Evolutionary conservation across 1,140 invertebrate genomes (phyloP).

Genomic region (Plutomurus gul): DNA sequence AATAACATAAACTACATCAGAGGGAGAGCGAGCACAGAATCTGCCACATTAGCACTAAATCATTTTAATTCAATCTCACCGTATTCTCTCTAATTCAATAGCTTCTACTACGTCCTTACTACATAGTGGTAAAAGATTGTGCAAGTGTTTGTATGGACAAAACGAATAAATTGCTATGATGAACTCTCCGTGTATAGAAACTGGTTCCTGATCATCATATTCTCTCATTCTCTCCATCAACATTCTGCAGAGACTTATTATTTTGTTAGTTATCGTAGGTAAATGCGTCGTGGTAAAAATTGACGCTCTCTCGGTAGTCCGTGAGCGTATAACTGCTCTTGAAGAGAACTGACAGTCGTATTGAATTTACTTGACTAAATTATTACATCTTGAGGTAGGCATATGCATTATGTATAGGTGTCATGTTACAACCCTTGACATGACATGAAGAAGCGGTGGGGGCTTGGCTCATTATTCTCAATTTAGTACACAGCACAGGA

Average conservation of each 20-base stretch:
- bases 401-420: background rate
- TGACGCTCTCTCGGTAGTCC: no score
- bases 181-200: slow-evolving; percentile 8
- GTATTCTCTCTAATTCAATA: background rate
- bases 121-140: no score
- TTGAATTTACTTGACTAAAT: background rate
- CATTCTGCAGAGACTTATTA: no score
- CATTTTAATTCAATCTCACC: slow-evolving; percentile 19
- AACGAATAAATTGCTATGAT: background rate
- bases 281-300: no score
- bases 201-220: background rate
- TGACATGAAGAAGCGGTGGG: background rate
- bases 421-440: background rate
- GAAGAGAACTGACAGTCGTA: background rate
- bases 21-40: no score
- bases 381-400: background rate
- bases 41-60: background rate
- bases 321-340: no score
- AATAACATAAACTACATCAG: no score
- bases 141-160: background rate
- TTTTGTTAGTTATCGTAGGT: no score
- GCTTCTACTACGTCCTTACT: no score
- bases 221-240: no score
- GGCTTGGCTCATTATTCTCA: background rate
- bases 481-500: background rate